phyloP scores from a whole-genome alignment of 2,797 vertebrate genomes.

The Xiphorhynchus erythropygius region DNA sequence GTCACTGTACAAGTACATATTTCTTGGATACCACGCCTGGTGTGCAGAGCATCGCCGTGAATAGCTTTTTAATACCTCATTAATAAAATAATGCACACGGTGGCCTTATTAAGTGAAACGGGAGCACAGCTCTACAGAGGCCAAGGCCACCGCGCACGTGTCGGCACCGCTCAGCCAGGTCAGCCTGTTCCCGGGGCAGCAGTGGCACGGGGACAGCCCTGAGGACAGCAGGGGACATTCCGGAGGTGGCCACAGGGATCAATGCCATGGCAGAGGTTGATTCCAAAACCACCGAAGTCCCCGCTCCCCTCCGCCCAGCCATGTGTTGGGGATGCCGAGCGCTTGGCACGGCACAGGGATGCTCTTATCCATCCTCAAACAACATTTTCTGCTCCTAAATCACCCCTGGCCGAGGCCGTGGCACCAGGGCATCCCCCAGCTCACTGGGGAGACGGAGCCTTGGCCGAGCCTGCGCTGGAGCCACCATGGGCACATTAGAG shows the following conservation, averaged over 20 bases:
- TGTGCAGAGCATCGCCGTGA: background rate
- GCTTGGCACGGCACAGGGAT: rapidly evolving
- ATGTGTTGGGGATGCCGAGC: rapidly evolving
- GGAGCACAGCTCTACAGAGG: background rate
- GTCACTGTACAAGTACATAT: rapidly evolving
- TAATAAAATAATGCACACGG: constrained; percentile 39
- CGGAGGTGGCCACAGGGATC: background rate
- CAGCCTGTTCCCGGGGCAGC: background rate
- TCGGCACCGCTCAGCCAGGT: background rate
- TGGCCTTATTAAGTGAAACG: constrained; percentile 23
- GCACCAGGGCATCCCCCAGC: background rate
- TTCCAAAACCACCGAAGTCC: background rate
- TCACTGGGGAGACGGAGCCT: background rate
- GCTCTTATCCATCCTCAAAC: background rate
- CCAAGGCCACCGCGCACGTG: background rate
- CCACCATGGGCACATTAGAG: background rate
- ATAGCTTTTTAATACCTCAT: constrained; percentile 57
- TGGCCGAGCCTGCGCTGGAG: background rate
- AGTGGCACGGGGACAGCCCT: background rate
- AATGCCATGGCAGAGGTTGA: background rate
- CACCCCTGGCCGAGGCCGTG: rapidly evolving
- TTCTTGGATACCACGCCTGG: background rate
- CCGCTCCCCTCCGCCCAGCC: background rate
- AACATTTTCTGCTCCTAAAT: background rate
- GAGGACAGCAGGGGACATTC: rapidly evolving